phyloP scores from a whole-genome alignment of 2,888 invertebrate species.

The Monochamus alternatus region DNA sequence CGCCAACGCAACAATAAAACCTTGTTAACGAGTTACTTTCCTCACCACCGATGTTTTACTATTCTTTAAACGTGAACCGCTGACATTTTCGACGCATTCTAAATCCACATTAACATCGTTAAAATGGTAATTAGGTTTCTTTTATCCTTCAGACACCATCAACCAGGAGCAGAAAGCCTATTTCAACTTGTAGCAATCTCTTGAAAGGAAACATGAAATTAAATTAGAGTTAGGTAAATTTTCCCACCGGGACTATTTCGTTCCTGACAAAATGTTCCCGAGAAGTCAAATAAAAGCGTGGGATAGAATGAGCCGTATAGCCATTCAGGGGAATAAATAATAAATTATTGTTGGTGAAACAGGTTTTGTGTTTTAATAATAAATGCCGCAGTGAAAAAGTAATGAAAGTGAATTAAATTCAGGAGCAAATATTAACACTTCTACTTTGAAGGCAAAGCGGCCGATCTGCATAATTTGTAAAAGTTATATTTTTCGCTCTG shows the following conservation, averaged over 20 bases:
- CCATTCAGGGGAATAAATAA: neutral
- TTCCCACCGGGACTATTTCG: conserved; percentile 16
- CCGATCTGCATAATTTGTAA: too few relatives aligned
- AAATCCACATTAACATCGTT: conserved; percentile 25
- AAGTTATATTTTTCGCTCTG: too few relatives aligned
- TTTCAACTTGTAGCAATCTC: conserved; percentile 22
- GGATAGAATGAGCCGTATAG: neutral
- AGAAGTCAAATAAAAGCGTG: conserved; percentile 16
- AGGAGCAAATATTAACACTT: too few relatives aligned
- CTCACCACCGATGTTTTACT: neutral
- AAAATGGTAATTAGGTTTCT: conserved; percentile 27
- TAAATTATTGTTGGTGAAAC: neutral
- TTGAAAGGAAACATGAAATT: conserved; percentile 11
- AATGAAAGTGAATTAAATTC: neutral
- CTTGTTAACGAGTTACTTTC: neutral
- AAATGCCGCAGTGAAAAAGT: neutral
- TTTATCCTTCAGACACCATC: conserved; percentile 11
- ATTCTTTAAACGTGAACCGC: conserved; percentile 2
- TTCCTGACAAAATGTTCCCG: conserved; percentile 11
- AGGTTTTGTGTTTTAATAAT: neutral
- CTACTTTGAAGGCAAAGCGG: too few relatives aligned
- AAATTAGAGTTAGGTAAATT: conserved; percentile 23
- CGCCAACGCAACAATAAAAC: too few relatives aligned
- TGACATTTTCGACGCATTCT: conserved; percentile 8
- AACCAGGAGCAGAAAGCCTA: neutral